Percentiles rank a stretch among this genome's conserved stretches.
Conservation (phyloP, 2,888 invertebrate species). For the Scaptomyza tumidula region DNA sequence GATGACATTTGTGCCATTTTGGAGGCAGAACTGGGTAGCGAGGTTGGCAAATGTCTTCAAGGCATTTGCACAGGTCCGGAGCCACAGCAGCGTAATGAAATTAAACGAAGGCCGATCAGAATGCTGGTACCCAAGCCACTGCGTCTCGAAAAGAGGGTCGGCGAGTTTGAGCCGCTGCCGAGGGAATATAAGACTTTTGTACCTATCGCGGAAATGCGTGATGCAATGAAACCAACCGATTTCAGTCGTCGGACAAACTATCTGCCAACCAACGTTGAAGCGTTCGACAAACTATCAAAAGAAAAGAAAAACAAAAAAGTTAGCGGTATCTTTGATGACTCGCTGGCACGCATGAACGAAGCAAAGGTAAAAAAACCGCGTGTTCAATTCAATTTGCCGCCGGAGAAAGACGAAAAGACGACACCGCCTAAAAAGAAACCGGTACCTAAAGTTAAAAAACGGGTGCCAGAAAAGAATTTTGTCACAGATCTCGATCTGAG, state of each 20-base stretch:
- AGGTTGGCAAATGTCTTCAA: constrained; percentile 22
- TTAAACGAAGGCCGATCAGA: not conserved
- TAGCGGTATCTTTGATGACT: constrained; percentile 12
- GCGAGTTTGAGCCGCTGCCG: not conserved
- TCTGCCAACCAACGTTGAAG: constrained; percentile 3
- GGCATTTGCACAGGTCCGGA: constrained; percentile 6
- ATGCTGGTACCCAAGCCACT: constrained; percentile 30
- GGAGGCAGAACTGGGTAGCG: constrained; percentile 15
- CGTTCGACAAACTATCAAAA: not conserved
- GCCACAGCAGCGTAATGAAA: not conserved
- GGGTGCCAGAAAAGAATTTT: constrained; percentile 48
- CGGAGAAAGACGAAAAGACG: not conserved
- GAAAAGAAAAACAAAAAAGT: not conserved
- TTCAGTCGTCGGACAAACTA: constrained; percentile 4
- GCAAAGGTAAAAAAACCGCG: not conserved
- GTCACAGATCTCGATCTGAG: constrained; percentile 45
- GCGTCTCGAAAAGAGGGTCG: not conserved
- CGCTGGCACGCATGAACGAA: constrained; percentile 35
- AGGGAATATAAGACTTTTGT: not conserved
- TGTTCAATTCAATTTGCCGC: constrained; percentile 6
- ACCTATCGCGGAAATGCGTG: constrained; percentile 24
- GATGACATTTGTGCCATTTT: constrained; percentile 14
- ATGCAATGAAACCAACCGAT: not conserved
- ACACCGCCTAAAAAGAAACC: not conserved
- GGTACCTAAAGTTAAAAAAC: no score